Evolutionary conservation across 2,113 vertebrate genomes (phyloP).

Genomic region (Hirundichthys speculiger): DNA sequence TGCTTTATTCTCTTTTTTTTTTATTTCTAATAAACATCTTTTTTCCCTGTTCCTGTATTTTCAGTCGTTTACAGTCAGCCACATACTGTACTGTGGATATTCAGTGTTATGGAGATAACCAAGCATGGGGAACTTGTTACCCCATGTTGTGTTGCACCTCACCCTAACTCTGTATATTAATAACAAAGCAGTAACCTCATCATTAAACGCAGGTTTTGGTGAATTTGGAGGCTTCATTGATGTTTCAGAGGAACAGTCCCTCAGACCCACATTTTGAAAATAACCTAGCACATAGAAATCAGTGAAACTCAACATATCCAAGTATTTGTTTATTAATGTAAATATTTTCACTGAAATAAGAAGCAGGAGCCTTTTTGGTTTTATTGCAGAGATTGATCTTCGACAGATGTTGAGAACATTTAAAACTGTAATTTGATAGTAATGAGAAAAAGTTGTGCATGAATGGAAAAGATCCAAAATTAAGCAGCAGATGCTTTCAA

Average conservation of each 20-base stretch:
- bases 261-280: conserved; percentile 24
- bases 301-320: conserved; percentile 20
- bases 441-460: conserved; percentile 21
- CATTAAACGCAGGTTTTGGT: no score
- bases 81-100: neutral
- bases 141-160: no score
- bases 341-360: conserved; percentile 33
- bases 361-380: conserved; percentile 2
- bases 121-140: no score
- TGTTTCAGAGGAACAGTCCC: neutral
- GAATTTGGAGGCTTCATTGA: no score
- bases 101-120: no score
- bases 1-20: neutral
- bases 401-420: conserved; percentile 38
- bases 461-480: conserved; percentile 13
- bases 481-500: conserved; percentile 40
- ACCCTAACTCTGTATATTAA: no score
- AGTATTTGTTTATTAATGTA: conserved; percentile 19
- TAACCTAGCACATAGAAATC: conserved; percentile 11
- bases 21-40: neutral
- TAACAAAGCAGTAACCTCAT: no score
- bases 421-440: conserved; percentile 6
- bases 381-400: conserved; percentile 29
- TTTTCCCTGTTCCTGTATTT: neutral
- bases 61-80: conserved; percentile 13